A percentile compares a stretch with the other conserved stretches of the same genome.
Conservation (phyloP, 2,888 invertebrate species). For the Cinara cedri region DNA sequence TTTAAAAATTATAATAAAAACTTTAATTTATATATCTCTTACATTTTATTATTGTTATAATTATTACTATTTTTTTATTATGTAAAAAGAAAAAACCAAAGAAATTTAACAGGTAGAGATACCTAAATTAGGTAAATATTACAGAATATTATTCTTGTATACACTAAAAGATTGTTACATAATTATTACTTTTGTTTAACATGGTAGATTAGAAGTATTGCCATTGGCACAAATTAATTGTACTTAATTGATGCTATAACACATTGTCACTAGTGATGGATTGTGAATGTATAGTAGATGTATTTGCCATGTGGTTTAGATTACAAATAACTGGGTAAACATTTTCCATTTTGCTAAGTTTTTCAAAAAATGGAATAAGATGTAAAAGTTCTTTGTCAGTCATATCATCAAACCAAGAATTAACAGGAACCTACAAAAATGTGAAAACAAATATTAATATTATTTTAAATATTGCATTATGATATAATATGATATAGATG, state of each 20-base stretch:
- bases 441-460: constrained; percentile 13
- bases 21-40: background rate
- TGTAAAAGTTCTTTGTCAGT: constrained; percentile 95
- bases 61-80: background rate
- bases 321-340: constrained; percentile 94
- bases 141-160: constrained; percentile 34
- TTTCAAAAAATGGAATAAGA: constrained; percentile 97
- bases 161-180: constrained; percentile 27
- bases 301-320: constrained; percentile 84
- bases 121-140: constrained; percentile 35
- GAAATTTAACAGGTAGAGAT: constrained; percentile 9
- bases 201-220: constrained; percentile 10
- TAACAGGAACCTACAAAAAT: constrained; percentile 84
- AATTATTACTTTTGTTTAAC: constrained; percentile 36
- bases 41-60: background rate
- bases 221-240: constrained; percentile 54
- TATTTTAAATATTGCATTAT: background rate
- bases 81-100: constrained; percentile 8
- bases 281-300: constrained; percentile 58
- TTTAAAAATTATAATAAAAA: constrained; percentile 1
- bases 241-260: constrained; percentile 49
- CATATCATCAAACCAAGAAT: constrained; percentile 99
- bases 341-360: constrained; percentile 94
- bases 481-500: background rate
- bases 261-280: constrained; percentile 22